These are phyloP conservation scores for Trachymyrmex cornetzi DNA, from an alignment of 1,140 invertebrate species.

Conservation along the genomic window DNA sequence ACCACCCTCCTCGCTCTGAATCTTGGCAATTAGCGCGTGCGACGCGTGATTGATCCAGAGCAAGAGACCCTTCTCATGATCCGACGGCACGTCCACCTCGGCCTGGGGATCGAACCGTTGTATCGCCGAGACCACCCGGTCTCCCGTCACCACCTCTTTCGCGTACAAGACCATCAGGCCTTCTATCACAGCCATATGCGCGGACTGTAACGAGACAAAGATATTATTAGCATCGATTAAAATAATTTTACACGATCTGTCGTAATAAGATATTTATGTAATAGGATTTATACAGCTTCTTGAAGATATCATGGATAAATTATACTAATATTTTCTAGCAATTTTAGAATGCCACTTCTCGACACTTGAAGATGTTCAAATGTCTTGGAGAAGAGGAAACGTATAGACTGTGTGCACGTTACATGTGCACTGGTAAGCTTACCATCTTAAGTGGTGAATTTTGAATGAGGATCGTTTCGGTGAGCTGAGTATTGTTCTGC, in stretches of 20 bases:
- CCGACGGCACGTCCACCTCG: constrained; percentile 87
- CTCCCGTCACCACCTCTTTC: constrained; percentile 96
- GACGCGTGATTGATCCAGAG: constrained; percentile 96
- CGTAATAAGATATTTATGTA: neutral
- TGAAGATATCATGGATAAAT: neutral
- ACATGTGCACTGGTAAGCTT: constrained; percentile 81
- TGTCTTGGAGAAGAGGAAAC: neutral
- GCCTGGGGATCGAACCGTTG: constrained; percentile 89
- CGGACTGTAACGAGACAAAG: constrained; percentile 89
- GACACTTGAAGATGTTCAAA: neutral
- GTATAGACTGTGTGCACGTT: neutral
- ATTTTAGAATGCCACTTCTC: neutral
- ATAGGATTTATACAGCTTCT: neutral
- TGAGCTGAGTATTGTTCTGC: constrained; percentile 94
- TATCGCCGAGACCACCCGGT: constrained; percentile 95
- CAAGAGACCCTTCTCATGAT: constrained; percentile 95
- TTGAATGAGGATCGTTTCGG: constrained; percentile 98
- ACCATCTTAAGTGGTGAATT: constrained; percentile 98
- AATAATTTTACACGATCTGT: neutral
- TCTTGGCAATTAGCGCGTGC: constrained; percentile 90
- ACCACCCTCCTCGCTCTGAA: constrained; percentile 83
- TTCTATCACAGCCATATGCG: constrained; percentile 98
- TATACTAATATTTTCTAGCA: neutral
- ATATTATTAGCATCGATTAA: neutral
- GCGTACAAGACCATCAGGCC: constrained; percentile 98